Conservation (phyloP, 2,113 vertebrate genomes). For the Abramis brama region DNA sequence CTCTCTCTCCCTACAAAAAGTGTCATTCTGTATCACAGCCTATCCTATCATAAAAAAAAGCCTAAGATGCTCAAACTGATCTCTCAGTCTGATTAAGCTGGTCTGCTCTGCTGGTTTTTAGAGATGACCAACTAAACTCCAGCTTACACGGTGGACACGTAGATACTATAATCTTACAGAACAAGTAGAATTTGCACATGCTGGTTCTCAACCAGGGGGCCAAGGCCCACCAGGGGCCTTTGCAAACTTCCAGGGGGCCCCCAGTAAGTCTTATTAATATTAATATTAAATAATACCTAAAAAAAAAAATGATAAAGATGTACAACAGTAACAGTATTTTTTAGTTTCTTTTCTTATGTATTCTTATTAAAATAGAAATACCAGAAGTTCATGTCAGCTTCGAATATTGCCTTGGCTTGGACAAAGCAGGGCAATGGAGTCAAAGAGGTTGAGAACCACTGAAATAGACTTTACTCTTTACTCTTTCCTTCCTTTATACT, state of each 20-base stretch:
- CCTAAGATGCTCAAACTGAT: not conserved
- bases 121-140: not conserved
- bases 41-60: not conserved
- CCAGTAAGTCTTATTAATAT: not conserved
- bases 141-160: not conserved
- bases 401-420: not conserved
- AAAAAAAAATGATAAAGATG: not conserved
- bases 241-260: not conserved
- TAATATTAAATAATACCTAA: not conserved
- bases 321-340: too few relatives aligned
- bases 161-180: too few relatives aligned
- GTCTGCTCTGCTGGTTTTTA: not conserved
- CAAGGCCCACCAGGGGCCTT: not conserved
- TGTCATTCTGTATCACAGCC: not conserved
- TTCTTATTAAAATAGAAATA: not conserved
- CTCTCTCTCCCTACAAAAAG: constrained; percentile 85
- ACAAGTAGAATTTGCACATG: too few relatives aligned
- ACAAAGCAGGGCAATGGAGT: not conserved
- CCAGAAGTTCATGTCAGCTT: not conserved
- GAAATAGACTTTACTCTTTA: not conserved
- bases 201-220: not conserved
- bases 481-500: not conserved
- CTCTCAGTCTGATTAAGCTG: not conserved
- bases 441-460: not conserved
- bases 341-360: not conserved